A percentile compares a stretch with the other conserved stretches of the same genome.
phyloP scores from a whole-genome alignment of 2,113 vertebrate genomes.

The Haliaeetus leucogaster region DNA sequence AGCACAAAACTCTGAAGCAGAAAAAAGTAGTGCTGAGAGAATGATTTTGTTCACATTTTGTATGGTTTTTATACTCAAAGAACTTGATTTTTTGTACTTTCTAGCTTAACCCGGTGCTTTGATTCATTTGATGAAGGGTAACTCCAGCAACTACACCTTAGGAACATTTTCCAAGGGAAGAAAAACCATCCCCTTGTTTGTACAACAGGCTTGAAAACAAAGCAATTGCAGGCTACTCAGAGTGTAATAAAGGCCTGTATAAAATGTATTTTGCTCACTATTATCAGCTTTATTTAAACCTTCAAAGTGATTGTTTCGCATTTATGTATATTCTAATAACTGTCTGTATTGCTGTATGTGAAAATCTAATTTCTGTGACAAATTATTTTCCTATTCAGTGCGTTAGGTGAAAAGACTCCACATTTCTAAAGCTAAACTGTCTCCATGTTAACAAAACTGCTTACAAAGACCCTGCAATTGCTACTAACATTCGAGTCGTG shows the following conservation, averaged over 20 bases:
- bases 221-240: neutral
- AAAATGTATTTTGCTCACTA: neutral
- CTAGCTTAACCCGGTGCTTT: neutral
- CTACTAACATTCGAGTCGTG: neutral
- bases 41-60: accelerated
- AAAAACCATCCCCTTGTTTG: neutral
- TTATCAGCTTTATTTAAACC: neutral
- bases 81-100: neutral
- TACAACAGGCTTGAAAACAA: neutral
- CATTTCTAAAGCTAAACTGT: neutral
- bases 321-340: neutral
- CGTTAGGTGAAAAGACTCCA: neutral
- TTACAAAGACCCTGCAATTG: neutral
- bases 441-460: neutral
- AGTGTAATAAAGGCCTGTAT: neutral
- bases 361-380: neutral
- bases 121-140: neutral
- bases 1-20: neutral
- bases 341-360: neutral
- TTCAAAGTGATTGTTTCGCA: neutral
- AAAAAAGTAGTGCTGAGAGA: neutral
- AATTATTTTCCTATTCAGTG: neutral
- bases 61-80: neutral
- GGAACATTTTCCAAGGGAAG: neutral
- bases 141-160: neutral